phyloP scores from a whole-genome alignment of 2,113 vertebrate species.

The Micromys minutus region DNA sequence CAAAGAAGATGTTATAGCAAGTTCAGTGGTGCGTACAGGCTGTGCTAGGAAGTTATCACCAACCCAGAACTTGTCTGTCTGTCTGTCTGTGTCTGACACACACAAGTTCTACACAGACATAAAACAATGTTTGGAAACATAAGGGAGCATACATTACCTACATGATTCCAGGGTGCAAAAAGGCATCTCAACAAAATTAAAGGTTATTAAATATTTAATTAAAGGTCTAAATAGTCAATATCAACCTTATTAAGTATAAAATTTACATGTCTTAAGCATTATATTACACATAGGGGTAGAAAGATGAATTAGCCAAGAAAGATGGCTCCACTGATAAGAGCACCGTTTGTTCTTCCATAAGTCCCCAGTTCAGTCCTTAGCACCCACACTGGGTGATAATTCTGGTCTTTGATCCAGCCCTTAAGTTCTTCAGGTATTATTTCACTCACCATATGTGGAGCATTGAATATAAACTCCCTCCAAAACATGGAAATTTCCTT shows the following conservation, averaged over 20 bases:
- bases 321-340: background rate
- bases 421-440: background rate
- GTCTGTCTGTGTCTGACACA: background rate
- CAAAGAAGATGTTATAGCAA: background rate
- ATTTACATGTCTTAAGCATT: slow-evolving; percentile 31
- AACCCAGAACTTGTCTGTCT: background rate
- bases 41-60: slow-evolving; percentile 8
- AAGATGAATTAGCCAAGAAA: background rate
- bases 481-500: background rate
- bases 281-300: background rate
- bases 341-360: background rate
- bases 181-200: background rate
- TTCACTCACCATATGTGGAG: background rate
- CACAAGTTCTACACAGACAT: background rate
- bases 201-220: slow-evolving; percentile 41
- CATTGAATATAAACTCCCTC: background rate
- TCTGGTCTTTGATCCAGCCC: background rate
- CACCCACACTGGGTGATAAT: background rate
- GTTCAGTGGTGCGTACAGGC: background rate
- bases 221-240: slow-evolving; percentile 37
- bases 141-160: background rate
- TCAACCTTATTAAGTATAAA: slow-evolving; percentile 27
- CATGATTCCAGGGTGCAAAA: slow-evolving; percentile 42
- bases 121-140: slow-evolving; percentile 5
- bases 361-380: background rate